phyloP scores from a whole-genome alignment of 2,888 invertebrate genomes.

The Diadegma fenestrale region DNA sequence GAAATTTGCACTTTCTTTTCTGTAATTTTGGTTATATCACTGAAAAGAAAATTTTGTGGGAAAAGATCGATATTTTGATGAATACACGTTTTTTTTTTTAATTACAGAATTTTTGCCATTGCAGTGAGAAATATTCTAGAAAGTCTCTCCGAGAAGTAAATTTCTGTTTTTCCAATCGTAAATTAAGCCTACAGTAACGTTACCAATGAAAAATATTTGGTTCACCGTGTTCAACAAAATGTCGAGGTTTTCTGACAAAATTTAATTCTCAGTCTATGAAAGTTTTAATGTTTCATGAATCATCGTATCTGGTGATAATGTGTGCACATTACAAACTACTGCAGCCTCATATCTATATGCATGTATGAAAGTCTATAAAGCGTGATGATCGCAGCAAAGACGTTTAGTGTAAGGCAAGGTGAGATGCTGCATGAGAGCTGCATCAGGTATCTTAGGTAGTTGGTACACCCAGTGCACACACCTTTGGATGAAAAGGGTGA shows the following conservation, averaged over 20 bases:
- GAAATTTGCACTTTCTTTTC: background rate
- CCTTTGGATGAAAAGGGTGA: conserved; percentile 52
- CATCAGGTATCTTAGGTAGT: conserved; percentile 37
- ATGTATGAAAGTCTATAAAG: conserved; percentile 23
- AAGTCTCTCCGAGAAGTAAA: no score
- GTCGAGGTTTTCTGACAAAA: no score
- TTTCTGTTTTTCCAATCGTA: no score
- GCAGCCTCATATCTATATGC: background rate
- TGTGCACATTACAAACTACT: background rate
- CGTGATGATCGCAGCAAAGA: conserved; percentile 37
- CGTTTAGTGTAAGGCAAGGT: conserved; percentile 45
- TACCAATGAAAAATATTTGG: no score
- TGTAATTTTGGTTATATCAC: background rate
- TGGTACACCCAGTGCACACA: conserved; percentile 30
- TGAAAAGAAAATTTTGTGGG: no score
- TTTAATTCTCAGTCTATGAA: no score
- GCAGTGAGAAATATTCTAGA: no score
- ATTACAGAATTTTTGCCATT: no score
- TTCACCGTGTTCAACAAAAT: no score
- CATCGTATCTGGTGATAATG: conserved; percentile 6
- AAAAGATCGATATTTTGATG: no score
- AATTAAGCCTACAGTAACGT: no score
- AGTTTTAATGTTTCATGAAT: conserved; percentile 12
- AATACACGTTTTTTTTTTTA: no score
- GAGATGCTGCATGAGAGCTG: conserved; percentile 42